These are phyloP conservation scores for Coelopa frigida DNA, from an alignment of 1,140 invertebrate genomes.

Conservation along the genomic window DNA sequence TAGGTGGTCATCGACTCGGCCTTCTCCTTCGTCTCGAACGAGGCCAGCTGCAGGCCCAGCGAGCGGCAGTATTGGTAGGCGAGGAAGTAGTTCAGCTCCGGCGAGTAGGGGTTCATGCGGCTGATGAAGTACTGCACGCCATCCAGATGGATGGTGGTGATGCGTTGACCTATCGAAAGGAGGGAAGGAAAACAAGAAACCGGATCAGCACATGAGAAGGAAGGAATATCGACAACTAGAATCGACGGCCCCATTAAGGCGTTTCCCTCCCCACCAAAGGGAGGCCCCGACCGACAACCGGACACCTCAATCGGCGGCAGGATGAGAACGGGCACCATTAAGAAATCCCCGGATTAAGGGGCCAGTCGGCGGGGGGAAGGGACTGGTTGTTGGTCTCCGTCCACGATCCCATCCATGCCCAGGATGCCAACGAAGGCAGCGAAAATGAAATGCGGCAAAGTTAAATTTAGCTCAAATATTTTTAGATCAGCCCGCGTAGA, in stretches of 20 bases:
- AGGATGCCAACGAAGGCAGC: no score
- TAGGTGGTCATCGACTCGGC: constrained; percentile 75
- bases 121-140: constrained; percentile 83
- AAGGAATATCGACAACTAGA: neutral
- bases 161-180: constrained; percentile 66
- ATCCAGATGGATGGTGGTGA: constrained; percentile 75
- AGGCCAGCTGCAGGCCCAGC: constrained; percentile 72
- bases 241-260: no score
- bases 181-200: constrained; percentile 13
- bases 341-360: neutral
- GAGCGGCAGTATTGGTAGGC: constrained; percentile 84
- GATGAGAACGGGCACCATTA: neutral
- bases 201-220: neutral
- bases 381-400: no score
- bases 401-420: no score
- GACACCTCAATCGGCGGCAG: no score
- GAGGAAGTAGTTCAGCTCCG: constrained; percentile 77
- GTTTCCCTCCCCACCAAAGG: no score
- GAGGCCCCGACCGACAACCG: no score
- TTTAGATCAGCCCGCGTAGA: no score
- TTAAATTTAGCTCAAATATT: no score
- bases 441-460: no score
- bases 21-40: constrained; percentile 79
- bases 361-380: no score
- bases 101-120: constrained; percentile 79